phyloP scores from a whole-genome alignment of 1,140 invertebrate species.

The Chlorops oryzae region DNA sequence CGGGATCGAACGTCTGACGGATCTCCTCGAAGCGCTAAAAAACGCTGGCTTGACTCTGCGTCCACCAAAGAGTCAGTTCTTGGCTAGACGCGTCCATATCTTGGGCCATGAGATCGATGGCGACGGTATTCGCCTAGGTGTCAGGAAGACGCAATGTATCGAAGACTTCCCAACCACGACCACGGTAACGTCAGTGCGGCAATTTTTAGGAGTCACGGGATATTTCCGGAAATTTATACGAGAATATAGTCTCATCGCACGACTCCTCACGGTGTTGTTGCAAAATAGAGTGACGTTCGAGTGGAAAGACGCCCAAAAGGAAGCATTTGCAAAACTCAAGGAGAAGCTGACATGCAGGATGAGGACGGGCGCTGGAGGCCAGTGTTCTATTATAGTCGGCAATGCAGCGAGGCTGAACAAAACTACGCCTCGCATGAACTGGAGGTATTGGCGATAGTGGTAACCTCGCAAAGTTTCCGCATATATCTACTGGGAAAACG shows the following conservation, averaged over 20 bases:
- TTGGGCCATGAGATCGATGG: conserved; percentile 23
- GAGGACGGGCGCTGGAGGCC: neutral
- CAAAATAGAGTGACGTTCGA: too few relatives aligned
- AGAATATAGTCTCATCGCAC: conserved; percentile 25
- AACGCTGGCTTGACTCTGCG: conserved; percentile 12
- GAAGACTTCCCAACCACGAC: conserved; percentile 27
- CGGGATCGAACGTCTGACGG: conserved; percentile 17
- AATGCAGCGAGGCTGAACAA: conserved; percentile 17
- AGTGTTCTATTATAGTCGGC: conserved; percentile 14
- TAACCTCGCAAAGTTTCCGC: conserved; percentile 11
- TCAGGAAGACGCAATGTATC: conserved; percentile 35
- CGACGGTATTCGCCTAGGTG: conserved; percentile 30
- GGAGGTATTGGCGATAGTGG: conserved; percentile 20
- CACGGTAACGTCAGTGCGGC: conserved; percentile 30
- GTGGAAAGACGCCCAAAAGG: too few relatives aligned
- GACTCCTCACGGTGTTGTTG: conserved; percentile 24
- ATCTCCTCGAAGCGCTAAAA: conserved; percentile 17
- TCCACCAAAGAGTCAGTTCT: conserved; percentile 3
- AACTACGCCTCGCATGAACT: conserved; percentile 25
- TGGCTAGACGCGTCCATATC: neutral
- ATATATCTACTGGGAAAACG: conserved; percentile 8
- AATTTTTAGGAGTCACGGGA: conserved; percentile 35
- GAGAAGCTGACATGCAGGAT: too few relatives aligned
- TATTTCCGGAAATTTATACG: conserved; percentile 40
- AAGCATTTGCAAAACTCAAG: too few relatives aligned